Percentiles rank a stretch among this genome's conserved stretches.
Evolutionary conservation across 2,797 vertebrate species (phyloP).

Genomic region (Cephalopachus bancanus): DNA sequence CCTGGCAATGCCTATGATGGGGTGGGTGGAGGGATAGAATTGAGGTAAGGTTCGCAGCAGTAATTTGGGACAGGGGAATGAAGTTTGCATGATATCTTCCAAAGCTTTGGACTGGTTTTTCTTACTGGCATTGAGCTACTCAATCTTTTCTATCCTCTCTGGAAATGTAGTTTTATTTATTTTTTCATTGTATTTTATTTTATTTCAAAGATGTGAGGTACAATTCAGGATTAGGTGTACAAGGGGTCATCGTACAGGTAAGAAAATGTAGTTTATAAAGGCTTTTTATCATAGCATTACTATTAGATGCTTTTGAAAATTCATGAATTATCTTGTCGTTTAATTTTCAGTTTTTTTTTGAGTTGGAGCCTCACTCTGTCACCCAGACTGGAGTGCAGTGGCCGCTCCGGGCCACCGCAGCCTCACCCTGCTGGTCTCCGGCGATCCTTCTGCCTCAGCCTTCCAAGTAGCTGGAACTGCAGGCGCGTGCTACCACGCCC

Average conservation of each 20-base stretch:
- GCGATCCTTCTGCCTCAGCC: no score
- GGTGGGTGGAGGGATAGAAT: neutral
- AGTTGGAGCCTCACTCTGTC: no score
- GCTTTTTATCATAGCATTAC: slow-evolving; percentile 11
- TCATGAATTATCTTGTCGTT: neutral
- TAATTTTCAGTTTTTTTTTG: neutral
- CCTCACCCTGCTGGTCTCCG: no score
- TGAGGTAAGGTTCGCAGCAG: neutral
- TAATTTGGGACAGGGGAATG: neutral
- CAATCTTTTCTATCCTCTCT: neutral
- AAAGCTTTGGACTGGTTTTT: slow-evolving; percentile 25
- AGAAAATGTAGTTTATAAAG: neutral
- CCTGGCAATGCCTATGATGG: neutral
- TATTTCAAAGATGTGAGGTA: no score
- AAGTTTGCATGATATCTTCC: neutral
- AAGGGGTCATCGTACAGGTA: no score
- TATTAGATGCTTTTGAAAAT: slow-evolving; percentile 53
- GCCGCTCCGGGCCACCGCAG: no score
- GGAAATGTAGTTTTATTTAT: neutral
- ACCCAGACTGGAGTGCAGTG: no score
- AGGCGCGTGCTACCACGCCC: no score
- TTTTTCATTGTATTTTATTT: no score
- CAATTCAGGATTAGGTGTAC: no score
- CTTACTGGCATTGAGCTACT: neutral
- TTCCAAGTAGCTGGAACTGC: no score